A percentile compares a stretch with the other conserved stretches of the same genome.
Conservation (phyloP, 2,888 invertebrate genomes). For the Hydrotaea diabolus region DNA sequence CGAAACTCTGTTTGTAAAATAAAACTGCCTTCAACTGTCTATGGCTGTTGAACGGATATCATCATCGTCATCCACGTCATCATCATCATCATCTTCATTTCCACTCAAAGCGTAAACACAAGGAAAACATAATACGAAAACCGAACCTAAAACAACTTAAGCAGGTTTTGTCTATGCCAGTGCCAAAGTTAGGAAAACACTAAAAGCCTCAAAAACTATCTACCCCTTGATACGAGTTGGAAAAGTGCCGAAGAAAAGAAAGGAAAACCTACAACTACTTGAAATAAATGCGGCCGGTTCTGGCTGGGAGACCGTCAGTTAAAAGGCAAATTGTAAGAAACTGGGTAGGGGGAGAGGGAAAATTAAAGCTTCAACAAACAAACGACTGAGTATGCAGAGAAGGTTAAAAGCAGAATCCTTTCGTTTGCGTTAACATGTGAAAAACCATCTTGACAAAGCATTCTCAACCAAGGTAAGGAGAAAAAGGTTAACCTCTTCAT, state of each 20-base stretch:
- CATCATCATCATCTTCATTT: not conserved
- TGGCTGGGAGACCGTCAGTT: too few relatives aligned
- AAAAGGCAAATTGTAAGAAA: slow-evolving; percentile 11
- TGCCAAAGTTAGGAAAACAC: slow-evolving; percentile 20
- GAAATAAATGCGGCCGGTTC: not conserved
- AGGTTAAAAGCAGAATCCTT: not conserved
- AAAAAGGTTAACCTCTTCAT: not conserved
- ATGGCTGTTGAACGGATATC: not conserved
- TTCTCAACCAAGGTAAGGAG: not conserved
- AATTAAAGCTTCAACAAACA: slow-evolving; percentile 9
- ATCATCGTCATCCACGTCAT: not conserved
- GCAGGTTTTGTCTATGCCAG: not conserved
- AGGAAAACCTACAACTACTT: not conserved
- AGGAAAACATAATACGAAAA: slow-evolving; percentile 9
- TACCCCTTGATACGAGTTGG: not conserved
- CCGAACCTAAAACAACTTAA: slow-evolving; percentile 27
- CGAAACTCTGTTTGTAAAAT: slow-evolving; percentile 13
- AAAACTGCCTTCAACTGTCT: not conserved
- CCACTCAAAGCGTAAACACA: not conserved
- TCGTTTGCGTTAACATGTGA: not conserved
- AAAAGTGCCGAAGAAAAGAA: not conserved
- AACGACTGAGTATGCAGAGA: not conserved
- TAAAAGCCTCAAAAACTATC: slow-evolving; percentile 12
- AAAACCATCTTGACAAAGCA: not conserved
- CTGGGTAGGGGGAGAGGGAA: not conserved